Evolutionary conservation across 2,888 invertebrate species (phyloP).

Genomic region (Alcis repandata): DNA sequence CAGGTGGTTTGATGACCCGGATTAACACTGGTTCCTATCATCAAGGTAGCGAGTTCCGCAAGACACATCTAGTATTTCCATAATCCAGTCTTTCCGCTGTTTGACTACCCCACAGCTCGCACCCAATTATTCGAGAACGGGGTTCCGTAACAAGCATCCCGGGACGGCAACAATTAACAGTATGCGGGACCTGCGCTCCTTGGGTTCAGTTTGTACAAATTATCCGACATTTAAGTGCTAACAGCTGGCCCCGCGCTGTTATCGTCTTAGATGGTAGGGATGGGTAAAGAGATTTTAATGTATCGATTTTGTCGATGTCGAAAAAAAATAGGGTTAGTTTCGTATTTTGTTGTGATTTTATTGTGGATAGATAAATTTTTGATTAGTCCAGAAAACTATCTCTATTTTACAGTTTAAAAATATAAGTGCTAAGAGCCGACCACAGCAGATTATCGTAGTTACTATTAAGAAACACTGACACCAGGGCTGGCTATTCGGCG

Average conservation of each 20-base stretch:
- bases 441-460: too few species aligned
- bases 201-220: slow-evolving; percentile 52
- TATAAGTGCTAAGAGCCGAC: too few species aligned
- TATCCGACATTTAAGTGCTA: slow-evolving; percentile 54
- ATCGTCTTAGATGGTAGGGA: slow-evolving; percentile 48
- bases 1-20: too few species aligned
- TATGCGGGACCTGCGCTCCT: slow-evolving; percentile 32
- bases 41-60: too few species aligned
- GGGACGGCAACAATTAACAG: slow-evolving; percentile 40
- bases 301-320: slow-evolving; percentile 14
- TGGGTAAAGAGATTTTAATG: slow-evolving; percentile 35
- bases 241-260: slow-evolving; percentile 57
- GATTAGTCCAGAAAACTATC: too few species aligned
- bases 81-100: too few species aligned
- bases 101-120: not conserved
- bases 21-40: not conserved
- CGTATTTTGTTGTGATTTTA: too few species aligned
- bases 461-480: too few species aligned
- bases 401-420: too few species aligned
- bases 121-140: slow-evolving; percentile 33
- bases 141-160: slow-evolving; percentile 33
- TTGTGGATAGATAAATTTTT: too few species aligned
- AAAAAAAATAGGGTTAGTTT: not conserved
- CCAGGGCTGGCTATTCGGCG: too few species aligned
- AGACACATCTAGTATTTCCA: too few species aligned